These are phyloP conservation scores for Adrianichthys oophorus DNA, from an alignment of 2,797 vertebrate genomes.

Conservation along the genomic window DNA sequence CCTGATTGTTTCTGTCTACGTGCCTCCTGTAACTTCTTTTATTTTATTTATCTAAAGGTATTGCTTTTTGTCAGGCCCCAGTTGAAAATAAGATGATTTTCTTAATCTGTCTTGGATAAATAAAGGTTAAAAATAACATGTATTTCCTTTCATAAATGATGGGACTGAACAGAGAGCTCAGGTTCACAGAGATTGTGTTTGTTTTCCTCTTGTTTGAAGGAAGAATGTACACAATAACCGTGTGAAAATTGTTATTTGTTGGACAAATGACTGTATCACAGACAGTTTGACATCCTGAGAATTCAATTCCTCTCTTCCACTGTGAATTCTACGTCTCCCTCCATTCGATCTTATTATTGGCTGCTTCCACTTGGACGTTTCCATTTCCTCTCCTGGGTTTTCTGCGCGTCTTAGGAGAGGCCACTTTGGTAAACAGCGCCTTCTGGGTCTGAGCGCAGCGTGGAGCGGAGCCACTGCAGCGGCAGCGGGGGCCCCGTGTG, in stretches of 20 bases:
- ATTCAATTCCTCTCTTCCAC: neutral
- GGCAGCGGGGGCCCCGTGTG: slow-evolving; percentile 29
- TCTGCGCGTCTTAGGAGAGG: slow-evolving; percentile 12
- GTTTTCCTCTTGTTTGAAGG: neutral
- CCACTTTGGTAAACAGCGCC: slow-evolving; percentile 36
- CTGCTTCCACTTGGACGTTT: slow-evolving; percentile 1
- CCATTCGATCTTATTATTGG: neutral
- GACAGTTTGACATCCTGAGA: neutral
- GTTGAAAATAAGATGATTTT: no score
- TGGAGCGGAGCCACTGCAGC: slow-evolving; percentile 41
- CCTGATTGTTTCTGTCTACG: no score
- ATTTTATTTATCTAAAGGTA: no score
- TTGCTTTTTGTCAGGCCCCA: no score
- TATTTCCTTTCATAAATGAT: neutral
- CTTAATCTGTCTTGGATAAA: no score
- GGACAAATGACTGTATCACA: no score
- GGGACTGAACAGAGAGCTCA: neutral
- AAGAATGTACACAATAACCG: neutral
- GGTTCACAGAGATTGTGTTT: neutral
- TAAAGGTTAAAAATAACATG: neutral
- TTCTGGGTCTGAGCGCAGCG: slow-evolving; percentile 30
- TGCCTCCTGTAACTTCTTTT: no score
- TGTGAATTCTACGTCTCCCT: neutral
- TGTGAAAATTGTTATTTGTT: no score
- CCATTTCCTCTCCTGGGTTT: slow-evolving; percentile 5